Conservation (phyloP, 1,140 invertebrate species). For the Achatina immaculata region DNA sequence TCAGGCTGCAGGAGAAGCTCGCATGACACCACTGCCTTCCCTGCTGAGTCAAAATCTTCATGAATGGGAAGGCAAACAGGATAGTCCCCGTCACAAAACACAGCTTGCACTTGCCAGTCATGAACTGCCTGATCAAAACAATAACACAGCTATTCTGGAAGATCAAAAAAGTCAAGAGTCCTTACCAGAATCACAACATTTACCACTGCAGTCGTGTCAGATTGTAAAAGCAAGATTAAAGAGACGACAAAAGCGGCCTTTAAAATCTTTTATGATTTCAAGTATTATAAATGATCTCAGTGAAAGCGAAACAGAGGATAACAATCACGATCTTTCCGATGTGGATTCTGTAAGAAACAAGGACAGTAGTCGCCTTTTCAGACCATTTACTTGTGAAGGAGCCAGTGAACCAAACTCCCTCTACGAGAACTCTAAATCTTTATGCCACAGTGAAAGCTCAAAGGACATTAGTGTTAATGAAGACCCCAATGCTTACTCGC, state of each 20-base stretch:
- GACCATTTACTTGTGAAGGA: not conserved
- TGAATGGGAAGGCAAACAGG: not conserved
- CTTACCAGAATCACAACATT: not conserved
- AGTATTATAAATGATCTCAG: not conserved
- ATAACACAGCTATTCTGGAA: not conserved
- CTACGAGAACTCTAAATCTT: no score
- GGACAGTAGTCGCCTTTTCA: not conserved
- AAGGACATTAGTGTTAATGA: no score
- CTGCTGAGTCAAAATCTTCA: not conserved
- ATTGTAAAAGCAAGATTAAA: not conserved
- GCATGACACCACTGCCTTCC: not conserved
- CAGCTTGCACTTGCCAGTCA: not conserved
- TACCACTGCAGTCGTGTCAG: not conserved
- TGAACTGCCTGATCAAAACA: not conserved
- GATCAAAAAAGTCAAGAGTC: not conserved
- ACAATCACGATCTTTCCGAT: not conserved
- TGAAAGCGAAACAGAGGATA: not conserved
- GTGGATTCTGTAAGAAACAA: not conserved
- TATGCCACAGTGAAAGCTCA: no score
- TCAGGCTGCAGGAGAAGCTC: not conserved
- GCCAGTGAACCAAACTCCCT: no score
- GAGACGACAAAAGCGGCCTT: not conserved
- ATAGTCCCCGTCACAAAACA: not conserved
- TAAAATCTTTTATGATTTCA: slow-evolving; percentile 11
- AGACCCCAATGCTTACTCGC: no score